Evolutionary conservation across 2,113 vertebrate genomes (phyloP).

Genomic region (Loxodonta africana): DNA sequence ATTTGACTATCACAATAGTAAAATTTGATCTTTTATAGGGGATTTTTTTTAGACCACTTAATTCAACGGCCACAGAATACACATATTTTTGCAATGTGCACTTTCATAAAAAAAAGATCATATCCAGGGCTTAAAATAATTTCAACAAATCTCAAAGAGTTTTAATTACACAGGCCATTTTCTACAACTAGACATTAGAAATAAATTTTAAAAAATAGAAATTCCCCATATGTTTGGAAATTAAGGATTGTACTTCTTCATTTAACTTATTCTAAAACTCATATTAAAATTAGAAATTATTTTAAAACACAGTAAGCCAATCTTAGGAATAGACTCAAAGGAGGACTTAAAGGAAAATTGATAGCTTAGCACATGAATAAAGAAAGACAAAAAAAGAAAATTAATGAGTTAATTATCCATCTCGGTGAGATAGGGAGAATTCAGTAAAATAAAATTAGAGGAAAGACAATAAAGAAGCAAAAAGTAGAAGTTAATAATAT

Average conservation of each 20-base stretch:
- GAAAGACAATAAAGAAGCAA: not conserved
- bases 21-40: not conserved
- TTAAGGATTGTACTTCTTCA: not conserved
- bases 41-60: not conserved
- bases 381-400: not conserved
- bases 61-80: not conserved
- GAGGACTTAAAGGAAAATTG: not conserved
- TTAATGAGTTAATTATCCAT: not conserved
- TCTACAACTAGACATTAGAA: slow-evolving; percentile 1
- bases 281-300: not conserved
- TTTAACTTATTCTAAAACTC: not conserved
- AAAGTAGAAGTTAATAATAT: not conserved
- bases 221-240: not conserved
- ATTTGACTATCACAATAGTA: not conserved
- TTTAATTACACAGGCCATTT: not conserved
- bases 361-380: not conserved
- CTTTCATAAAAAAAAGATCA: not conserved
- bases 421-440: not conserved
- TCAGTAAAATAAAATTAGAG: not conserved
- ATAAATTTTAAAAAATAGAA: not conserved
- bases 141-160: slow-evolving; percentile 26
- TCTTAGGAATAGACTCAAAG: not conserved
- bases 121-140: not conserved
- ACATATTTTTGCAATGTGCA: not conserved
- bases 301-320: not conserved